Percentiles rank a stretch among this genome's conserved stretches.
phyloP scores from a whole-genome alignment of 2,113 vertebrate genomes.

The Plectropomus leopardus region DNA sequence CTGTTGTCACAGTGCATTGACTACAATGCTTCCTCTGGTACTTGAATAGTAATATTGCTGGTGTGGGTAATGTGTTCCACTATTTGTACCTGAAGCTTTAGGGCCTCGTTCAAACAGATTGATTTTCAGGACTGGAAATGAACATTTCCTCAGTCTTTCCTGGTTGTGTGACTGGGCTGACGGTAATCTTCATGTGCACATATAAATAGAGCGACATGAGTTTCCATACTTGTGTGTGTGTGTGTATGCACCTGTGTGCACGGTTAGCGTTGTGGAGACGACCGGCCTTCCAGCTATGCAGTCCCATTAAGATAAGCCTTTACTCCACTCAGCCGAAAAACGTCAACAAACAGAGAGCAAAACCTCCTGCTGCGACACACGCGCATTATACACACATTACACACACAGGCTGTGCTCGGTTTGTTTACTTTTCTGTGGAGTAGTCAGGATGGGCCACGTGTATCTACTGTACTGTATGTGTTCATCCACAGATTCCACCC shows the following conservation, averaged over 20 bases:
- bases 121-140: slow-evolving; percentile 15
- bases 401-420: not conserved
- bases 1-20: not conserved
- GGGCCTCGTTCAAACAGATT: not conserved
- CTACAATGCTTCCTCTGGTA: not conserved
- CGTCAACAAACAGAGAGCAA: slow-evolving; percentile 56
- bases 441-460: slow-evolving; percentile 15
- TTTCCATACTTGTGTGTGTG: not conserved
- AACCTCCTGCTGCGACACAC: slow-evolving; percentile 35
- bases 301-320: slow-evolving; percentile 67
- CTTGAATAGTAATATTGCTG: not conserved
- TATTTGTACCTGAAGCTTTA: not conserved
- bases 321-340: slow-evolving; percentile 38
- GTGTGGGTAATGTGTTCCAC: not conserved
- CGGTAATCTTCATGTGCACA: slow-evolving; percentile 11
- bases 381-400: slow-evolving; percentile 28
- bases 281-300: slow-evolving; percentile 27
- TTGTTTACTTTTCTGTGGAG: slow-evolving; percentile 49
- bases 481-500: slow-evolving; percentile 18
- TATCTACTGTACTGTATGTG: slow-evolving; percentile 11
- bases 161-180: not conserved
- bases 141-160: slow-evolving; percentile 15
- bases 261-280: slow-evolving; percentile 33
- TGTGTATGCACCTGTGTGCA: not conserved
- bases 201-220: not conserved